Conservation (phyloP, 2,888 invertebrate genomes). For the Baronia brevicornis region DNA sequence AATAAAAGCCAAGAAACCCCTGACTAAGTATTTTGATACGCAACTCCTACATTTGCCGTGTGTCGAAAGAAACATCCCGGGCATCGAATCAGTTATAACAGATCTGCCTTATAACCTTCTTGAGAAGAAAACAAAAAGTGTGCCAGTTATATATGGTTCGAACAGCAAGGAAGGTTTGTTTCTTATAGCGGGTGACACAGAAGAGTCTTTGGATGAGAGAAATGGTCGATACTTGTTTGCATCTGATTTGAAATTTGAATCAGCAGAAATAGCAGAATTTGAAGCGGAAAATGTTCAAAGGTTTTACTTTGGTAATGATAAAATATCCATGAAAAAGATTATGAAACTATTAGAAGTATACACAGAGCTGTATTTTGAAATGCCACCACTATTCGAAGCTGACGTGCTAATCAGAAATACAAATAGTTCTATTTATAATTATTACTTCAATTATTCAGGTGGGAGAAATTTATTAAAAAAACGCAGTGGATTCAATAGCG, state of each 20-base stretch:
- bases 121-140: conserved; percentile 32
- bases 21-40: conserved; percentile 53
- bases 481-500: conserved; percentile 31
- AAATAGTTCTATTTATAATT: conserved; percentile 45
- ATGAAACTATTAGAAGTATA: conserved; percentile 48
- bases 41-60: conserved; percentile 54
- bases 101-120: conserved; percentile 56
- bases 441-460: conserved; percentile 52
- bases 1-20: conserved; percentile 38
- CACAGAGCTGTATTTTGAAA: conserved; percentile 58
- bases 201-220: conserved; percentile 34
- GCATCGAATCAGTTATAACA: conserved; percentile 43
- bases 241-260: conserved; percentile 49
- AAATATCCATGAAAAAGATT: conserved; percentile 45
- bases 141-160: conserved; percentile 33
- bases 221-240: conserved; percentile 50
- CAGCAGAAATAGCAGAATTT: conserved; percentile 37
- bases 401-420: conserved; percentile 28
- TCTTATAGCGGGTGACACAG: conserved; percentile 28
- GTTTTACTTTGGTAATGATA: conserved; percentile 62
- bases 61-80: conserved; percentile 46
- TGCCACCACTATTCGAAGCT: conserved; percentile 50
- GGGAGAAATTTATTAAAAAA: conserved; percentile 48
- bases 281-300: conserved; percentile 39
- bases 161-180: conserved; percentile 54